These are phyloP conservation scores for Drosophila repletoides DNA, from an alignment of 1,140 invertebrate genomes.

Conservation along the genomic window DNA sequence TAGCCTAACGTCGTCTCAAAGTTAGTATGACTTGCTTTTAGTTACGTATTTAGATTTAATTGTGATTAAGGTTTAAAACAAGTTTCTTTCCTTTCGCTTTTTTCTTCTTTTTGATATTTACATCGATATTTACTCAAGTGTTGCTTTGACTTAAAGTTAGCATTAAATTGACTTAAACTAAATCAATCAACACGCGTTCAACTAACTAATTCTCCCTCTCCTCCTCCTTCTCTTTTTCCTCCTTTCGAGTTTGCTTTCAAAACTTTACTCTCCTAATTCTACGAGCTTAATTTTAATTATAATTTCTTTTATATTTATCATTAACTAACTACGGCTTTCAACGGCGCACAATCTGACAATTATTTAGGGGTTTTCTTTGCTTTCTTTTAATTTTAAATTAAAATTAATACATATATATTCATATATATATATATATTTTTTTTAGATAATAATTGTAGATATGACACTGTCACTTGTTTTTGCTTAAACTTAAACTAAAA, in stretches of 20 bases:
- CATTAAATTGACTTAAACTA: conserved; percentile 67
- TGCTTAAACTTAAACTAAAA: conserved; percentile 38
- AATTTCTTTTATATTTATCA: too few species aligned
- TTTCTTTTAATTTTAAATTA: conserved; percentile 38
- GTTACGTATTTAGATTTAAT: too few species aligned
- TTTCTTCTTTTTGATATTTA: too few species aligned
- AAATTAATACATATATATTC: conserved; percentile 24
- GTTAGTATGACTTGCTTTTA: too few species aligned
- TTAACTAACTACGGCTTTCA: conserved; percentile 45
- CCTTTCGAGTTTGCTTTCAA: conserved; percentile 19
- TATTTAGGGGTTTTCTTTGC: too few species aligned
- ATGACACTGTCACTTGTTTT: conserved; percentile 77
- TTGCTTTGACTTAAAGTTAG: conserved; percentile 60
- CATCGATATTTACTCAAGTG: too few species aligned
- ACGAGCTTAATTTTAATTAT: too few species aligned
- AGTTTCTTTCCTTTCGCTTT: too few species aligned
- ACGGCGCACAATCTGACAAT: conserved; percentile 18
- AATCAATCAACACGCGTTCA: conserved; percentile 70
- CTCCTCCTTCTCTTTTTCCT: conserved; percentile 1
- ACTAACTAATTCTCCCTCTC: conserved; percentile 18
- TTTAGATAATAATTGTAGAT: conserved; percentile 70
- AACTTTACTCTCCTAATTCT: conserved; percentile 18
- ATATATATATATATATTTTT: conserved; percentile 25
- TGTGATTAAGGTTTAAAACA: too few species aligned
- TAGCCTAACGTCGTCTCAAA: too few species aligned